phyloP scores from a whole-genome alignment of 2,113 vertebrate genomes.

The Jacana jacana region DNA sequence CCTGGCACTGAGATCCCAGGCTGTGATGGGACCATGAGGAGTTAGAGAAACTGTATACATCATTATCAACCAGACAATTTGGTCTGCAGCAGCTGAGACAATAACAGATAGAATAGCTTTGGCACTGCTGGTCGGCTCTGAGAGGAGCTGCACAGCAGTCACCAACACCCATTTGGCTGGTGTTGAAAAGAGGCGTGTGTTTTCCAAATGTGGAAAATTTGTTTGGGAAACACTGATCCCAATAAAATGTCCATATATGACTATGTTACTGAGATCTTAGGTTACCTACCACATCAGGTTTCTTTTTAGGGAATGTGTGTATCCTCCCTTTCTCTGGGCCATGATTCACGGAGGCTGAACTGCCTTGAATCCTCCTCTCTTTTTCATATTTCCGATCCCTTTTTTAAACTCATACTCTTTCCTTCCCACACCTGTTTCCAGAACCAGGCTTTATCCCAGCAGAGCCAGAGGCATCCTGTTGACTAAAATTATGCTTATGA shows the following conservation, averaged over 20 bases:
- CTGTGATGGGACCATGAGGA: neutral
- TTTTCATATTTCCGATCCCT: neutral
- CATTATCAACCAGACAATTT: neutral
- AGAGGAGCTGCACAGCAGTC: neutral
- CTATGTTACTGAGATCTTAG: neutral
- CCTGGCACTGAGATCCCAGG: neutral
- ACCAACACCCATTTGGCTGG: neutral
- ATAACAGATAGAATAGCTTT: neutral
- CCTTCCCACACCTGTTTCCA: slow-evolving; percentile 3
- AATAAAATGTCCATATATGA: neutral
- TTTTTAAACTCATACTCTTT: neutral
- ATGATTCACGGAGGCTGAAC: neutral
- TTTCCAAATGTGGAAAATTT: neutral
- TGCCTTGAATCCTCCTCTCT: neutral
- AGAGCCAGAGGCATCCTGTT: neutral
- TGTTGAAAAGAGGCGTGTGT: neutral
- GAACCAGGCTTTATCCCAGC: neutral
- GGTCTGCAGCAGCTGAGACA: neutral
- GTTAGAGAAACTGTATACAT: neutral
- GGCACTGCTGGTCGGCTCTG: neutral
- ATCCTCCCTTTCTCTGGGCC: neutral
- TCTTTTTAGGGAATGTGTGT: neutral
- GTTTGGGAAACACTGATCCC: neutral
- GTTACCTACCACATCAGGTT: neutral
- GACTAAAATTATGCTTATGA: neutral